phyloP scores from a whole-genome alignment of 2,888 invertebrate species.

The Lymantria monacha region DNA sequence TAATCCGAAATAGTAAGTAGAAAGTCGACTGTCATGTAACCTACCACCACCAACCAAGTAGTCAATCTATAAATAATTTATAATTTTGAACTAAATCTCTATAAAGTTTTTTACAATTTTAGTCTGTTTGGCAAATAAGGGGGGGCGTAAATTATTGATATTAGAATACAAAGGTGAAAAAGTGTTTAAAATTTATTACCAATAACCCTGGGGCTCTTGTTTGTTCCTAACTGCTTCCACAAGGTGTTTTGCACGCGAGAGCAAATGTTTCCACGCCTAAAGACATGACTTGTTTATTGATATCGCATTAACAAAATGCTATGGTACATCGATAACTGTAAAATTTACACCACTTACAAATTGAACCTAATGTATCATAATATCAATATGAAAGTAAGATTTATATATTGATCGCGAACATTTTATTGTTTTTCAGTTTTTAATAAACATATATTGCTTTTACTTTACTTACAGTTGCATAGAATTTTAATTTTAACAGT shows the following conservation, averaged over 20 bases:
- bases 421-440: too few species aligned
- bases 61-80: slow-evolving; percentile 16
- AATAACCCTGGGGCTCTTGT: slow-evolving; percentile 64
- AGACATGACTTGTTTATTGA: slow-evolving; percentile 65
- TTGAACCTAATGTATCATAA: not conserved
- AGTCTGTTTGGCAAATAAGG: slow-evolving; percentile 18
- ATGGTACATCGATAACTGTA: slow-evolving; percentile 5
- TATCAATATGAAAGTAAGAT: not conserved
- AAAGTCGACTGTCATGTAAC: too few species aligned
- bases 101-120: slow-evolving; percentile 13
- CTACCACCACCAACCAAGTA: too few species aligned
- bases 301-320: slow-evolving; percentile 8
- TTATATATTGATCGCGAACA: not conserved
- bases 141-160: slow-evolving; percentile 52
- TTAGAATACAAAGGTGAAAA: slow-evolving; percentile 51
- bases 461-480: too few species aligned
- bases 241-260: slow-evolving; percentile 59
- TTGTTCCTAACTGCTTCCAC: slow-evolving; percentile 49
- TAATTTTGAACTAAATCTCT: slow-evolving; percentile 12
- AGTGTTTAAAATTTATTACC: slow-evolving; percentile 66
- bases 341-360: slow-evolving; percentile 2
- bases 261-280: slow-evolving; percentile 57
- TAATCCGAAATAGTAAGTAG: too few species aligned
- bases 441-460: too few species aligned
- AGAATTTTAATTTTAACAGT: too few species aligned